phyloP scores from a whole-genome alignment of 53 echinoderm and acorn worm species.

The Henricia sp. region DNA sequence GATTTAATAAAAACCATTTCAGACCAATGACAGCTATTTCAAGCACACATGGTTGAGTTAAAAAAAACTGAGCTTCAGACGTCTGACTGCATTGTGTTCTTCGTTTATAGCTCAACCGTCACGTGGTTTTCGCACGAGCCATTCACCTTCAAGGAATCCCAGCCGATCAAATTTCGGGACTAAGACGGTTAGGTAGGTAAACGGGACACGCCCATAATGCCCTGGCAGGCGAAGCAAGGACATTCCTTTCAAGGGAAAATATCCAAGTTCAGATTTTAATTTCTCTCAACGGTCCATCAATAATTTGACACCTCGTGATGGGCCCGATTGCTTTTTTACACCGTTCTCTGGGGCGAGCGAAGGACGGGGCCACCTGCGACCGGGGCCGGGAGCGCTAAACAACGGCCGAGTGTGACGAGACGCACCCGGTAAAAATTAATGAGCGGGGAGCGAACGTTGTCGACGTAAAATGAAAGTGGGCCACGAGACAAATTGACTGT shows the following conservation, averaged over 20 bases:
- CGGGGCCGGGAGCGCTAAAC: background rate
- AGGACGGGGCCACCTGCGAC: conserved; percentile 1
- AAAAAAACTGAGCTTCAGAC: too few relatives aligned
- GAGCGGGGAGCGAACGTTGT: too few relatives aligned
- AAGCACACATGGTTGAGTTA: too few relatives aligned
- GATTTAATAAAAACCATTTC: too few relatives aligned
- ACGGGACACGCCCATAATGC: background rate
- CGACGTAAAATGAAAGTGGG: too few relatives aligned
- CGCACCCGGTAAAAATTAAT: background rate
- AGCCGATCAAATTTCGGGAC: conserved; percentile 66
- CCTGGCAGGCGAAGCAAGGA: background rate
- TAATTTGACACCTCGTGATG: conserved; percentile 14
- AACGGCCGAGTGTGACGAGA: background rate
- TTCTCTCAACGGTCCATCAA: conserved; percentile 33
- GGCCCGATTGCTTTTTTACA: conserved; percentile 49
- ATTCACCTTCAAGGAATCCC: conserved; percentile 80
- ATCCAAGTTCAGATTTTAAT: conserved; percentile 23
- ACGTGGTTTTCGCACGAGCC: conserved; percentile 51
- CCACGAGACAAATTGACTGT: too few relatives aligned
- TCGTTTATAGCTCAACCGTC: conserved; percentile 36
- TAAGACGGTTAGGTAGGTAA: conserved; percentile 74
- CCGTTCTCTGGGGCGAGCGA: background rate
- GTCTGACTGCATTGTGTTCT: background rate
- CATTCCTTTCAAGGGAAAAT: background rate
- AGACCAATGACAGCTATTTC: too few relatives aligned